Evolutionary conservation across 2,888 invertebrate species (phyloP).

Genomic region (Eupithecia tripunctaria): DNA sequence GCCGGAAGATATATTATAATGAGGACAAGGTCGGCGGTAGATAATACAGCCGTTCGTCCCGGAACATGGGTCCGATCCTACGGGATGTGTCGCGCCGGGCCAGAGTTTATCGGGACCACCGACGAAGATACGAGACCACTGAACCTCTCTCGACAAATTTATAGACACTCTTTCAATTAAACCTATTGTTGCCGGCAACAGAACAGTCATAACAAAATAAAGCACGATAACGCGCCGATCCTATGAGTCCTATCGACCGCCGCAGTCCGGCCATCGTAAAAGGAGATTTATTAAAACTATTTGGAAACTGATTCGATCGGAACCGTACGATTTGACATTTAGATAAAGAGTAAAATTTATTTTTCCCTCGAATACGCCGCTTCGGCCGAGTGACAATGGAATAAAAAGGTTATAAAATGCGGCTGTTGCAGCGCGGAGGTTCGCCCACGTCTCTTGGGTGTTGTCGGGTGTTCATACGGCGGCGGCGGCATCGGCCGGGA

Average conservation of each 20-base stretch:
- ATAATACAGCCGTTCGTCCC: constrained; percentile 75
- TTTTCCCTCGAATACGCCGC: constrained; percentile 76
- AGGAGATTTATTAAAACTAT: constrained; percentile 85
- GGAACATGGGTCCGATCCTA: constrained; percentile 71
- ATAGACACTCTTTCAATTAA: constrained; percentile 85
- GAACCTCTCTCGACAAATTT: constrained; percentile 77
- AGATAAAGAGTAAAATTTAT: constrained; percentile 84
- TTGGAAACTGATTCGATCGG: constrained; percentile 84
- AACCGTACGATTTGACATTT: constrained; percentile 84
- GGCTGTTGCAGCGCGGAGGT: constrained; percentile 62
- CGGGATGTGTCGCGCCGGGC: constrained; percentile 66
- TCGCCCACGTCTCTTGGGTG: constrained; percentile 79
- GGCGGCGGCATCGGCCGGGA: constrained; percentile 60
- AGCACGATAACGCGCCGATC: constrained; percentile 81
- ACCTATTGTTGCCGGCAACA: constrained; percentile 78
- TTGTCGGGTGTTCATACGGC: constrained; percentile 67
- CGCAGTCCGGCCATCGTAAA: constrained; percentile 75
- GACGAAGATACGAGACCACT: constrained; percentile 64
- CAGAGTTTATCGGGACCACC: constrained; percentile 79
- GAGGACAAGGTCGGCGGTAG: constrained; percentile 72
- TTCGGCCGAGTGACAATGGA: constrained; percentile 80
- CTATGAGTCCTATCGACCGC: constrained; percentile 75
- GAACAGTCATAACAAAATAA: constrained; percentile 79
- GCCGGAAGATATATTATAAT: constrained; percentile 75
- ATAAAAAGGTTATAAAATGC: constrained; percentile 84